A percentile compares a stretch with the other conserved stretches of the same genome.
Conservation (phyloP, 2,888 invertebrate species). For the Torymus tubicola region DNA sequence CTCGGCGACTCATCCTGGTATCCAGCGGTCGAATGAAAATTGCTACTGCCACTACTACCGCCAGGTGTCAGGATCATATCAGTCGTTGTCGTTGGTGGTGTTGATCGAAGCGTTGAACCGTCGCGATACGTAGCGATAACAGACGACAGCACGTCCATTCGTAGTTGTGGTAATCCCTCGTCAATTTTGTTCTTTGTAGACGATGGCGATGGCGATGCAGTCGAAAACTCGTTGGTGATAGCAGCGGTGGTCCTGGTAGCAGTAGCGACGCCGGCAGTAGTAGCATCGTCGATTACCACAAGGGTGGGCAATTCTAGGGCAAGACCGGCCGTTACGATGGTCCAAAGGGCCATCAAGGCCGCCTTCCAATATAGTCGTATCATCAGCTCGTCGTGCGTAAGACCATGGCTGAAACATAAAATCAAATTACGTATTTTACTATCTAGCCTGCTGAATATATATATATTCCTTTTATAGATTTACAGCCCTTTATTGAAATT, state of each 20-base stretch:
- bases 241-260: background rate
- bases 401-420: constrained; percentile 49
- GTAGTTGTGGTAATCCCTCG: background rate
- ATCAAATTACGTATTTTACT: constrained; percentile 12
- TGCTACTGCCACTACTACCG: background rate
- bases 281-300: constrained; percentile 4
- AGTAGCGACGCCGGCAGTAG: background rate
- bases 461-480: too few relatives aligned
- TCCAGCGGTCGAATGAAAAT: background rate
- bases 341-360: constrained; percentile 71
- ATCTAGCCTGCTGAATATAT: too few relatives aligned
- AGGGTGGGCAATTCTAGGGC: constrained; percentile 41
- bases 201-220: background rate
- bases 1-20: constrained; percentile 14
- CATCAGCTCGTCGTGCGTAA: constrained; percentile 67
- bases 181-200: constrained; percentile 14
- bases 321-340: constrained; percentile 57
- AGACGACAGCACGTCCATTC: background rate
- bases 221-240: constrained; percentile 4
- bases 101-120: background rate
- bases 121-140: background rate
- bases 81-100: background rate
- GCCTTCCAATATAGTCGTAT: constrained; percentile 65
- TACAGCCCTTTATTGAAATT: too few relatives aligned
- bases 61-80: background rate